Evolutionary conservation across 2,797 vertebrate species (phyloP), one percentile per base, ranked within the genome.

Genomic region (Hydrocynus forskahlii): DNA sequence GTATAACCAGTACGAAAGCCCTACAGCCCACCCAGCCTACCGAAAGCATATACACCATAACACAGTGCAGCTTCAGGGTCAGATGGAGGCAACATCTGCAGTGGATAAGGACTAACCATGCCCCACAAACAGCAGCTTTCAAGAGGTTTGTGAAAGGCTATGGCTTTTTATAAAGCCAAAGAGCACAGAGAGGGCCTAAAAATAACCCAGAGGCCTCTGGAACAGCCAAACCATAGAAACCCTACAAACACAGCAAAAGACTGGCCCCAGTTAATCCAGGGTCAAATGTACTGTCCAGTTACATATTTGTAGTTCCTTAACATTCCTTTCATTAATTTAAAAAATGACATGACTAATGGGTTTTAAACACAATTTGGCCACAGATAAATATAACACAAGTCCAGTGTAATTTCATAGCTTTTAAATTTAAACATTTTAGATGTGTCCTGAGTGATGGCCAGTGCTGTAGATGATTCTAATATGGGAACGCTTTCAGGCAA

Each of bases 101-200:
- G 81, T 81, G 85, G 88, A 91, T 91, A 92, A 84, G 72, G 62
- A 68, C 75, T 74, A 78, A 83, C 80, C 77, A 84, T 81, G 40
- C 72, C 80, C 79, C 66, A 78, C 79, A 87, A 89, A 90, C 80
- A 85, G 72, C 60, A 79, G 84, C 89, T 84, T 76, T 83, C 74
- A 80, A 68, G 66, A 83, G 87, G 88, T 91, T 86, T 91, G 89
- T 88, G 85, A 83, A 87, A 76, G 79, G 74, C 85, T 73, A 88
- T 86, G 75, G 82, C 90, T 87, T 92, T 89, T 91, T 92, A 92
- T 92, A 90, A 80, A 93, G 91, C 86, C 81, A 88, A 88, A 87
- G 10, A 12, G 82, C 86, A 87, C 81, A 79, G 81, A 89, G 81
- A 77, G 50, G 74, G 54, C 84, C 89, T 90, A 86, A 91, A 92